A percentile compares a stretch with the other conserved stretches of the same genome.
These are phyloP conservation scores for Caenorhabditis becei DNA, from an alignment of 2,888 invertebrate genomes.

Conservation along the genomic window DNA sequence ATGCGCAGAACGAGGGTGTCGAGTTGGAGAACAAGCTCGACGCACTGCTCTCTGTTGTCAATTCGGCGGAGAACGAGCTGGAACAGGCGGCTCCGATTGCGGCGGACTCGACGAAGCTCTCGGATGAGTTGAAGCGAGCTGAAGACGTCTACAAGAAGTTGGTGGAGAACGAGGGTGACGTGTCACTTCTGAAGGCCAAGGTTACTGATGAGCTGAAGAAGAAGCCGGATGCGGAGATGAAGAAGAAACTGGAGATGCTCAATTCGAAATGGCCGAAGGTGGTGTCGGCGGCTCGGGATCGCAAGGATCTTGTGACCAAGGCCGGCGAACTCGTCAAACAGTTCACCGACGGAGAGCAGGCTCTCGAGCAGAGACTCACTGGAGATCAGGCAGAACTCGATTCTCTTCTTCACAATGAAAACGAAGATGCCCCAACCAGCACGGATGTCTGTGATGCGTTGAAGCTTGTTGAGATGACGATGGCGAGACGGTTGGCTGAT, in stretches of 20 bases:
- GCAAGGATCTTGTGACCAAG: slow-evolving; percentile 67
- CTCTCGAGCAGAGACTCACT: slow-evolving; percentile 60
- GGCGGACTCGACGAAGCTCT: slow-evolving; percentile 89
- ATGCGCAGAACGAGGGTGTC: slow-evolving; percentile 63
- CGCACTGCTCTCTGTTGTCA: slow-evolving; percentile 54
- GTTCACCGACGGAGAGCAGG: slow-evolving; percentile 65
- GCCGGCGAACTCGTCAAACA: slow-evolving; percentile 69
- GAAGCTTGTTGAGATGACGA: slow-evolving; percentile 63
- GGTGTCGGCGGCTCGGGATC: slow-evolving; percentile 90
- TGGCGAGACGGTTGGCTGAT: slow-evolving; percentile 66
- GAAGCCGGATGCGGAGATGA: slow-evolving; percentile 85
- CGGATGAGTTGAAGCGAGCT: slow-evolving; percentile 85
- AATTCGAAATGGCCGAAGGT: slow-evolving; percentile 94
- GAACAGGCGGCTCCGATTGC: slow-evolving; percentile 85
- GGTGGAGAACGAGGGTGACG: slow-evolving; percentile 93
- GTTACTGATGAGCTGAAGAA: slow-evolving; percentile 82
- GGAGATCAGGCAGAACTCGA: slow-evolving; percentile 68
- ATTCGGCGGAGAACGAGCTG: slow-evolving; percentile 57
- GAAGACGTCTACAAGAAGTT: slow-evolving; percentile 91
- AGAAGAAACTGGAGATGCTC: slow-evolving; percentile 90
- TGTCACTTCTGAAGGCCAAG: slow-evolving; percentile 84
- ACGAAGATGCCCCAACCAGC: slow-evolving; percentile 3
- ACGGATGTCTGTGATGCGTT: slow-evolving; percentile 60
- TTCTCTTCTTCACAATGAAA: slow-evolving; percentile 32
- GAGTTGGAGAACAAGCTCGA: slow-evolving; percentile 68